Evolutionary conservation across 2,797 vertebrate species (phyloP).

Genomic region (Benthosema pterotum): DNA sequence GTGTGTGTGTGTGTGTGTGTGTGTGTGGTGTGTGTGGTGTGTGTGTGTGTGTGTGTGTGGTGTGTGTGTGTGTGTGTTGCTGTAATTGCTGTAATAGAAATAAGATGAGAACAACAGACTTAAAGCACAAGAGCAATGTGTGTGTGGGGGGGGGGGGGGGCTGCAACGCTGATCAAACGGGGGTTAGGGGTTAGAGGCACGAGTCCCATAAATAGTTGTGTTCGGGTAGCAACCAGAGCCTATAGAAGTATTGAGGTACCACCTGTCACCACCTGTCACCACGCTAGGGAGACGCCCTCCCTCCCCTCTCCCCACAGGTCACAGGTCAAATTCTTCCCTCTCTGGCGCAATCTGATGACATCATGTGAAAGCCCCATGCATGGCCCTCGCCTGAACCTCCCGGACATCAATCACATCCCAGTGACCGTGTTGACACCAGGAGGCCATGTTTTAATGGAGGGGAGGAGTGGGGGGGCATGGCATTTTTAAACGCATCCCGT

Average conservation of each 20-base stretch:
- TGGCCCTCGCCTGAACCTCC: conserved; percentile 31
- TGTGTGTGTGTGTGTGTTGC: too few species aligned
- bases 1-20: too few species aligned
- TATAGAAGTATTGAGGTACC: conserved; percentile 16
- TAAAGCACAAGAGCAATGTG: background rate
- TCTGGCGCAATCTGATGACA: conserved; percentile 43
- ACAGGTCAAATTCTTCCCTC: conserved; percentile 39
- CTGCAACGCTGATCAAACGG: too few species aligned
- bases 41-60: too few species aligned
- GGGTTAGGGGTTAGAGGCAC: too few species aligned
- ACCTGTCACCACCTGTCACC: conserved; percentile 23
- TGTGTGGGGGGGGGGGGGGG: background rate
- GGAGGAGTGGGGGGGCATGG: background rate
- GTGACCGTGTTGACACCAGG: conserved; percentile 29
- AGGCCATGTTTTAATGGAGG: conserved; percentile 23
- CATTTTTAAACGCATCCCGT: conserved; percentile 31
- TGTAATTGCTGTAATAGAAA: too few species aligned
- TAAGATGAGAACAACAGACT: too few species aligned
- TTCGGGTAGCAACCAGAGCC: conserved; percentile 7
- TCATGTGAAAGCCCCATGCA: conserved; percentile 41
- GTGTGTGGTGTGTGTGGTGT: too few species aligned
- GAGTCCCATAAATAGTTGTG: conserved; percentile 9
- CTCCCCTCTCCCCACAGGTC: background rate
- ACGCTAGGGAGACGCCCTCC: background rate
- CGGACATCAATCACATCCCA: conserved; percentile 36